A percentile compares a stretch with the other conserved stretches of the same genome.
Conservation (phyloP, 2,113 vertebrate genomes). For the Ammodytes dubius region DNA sequence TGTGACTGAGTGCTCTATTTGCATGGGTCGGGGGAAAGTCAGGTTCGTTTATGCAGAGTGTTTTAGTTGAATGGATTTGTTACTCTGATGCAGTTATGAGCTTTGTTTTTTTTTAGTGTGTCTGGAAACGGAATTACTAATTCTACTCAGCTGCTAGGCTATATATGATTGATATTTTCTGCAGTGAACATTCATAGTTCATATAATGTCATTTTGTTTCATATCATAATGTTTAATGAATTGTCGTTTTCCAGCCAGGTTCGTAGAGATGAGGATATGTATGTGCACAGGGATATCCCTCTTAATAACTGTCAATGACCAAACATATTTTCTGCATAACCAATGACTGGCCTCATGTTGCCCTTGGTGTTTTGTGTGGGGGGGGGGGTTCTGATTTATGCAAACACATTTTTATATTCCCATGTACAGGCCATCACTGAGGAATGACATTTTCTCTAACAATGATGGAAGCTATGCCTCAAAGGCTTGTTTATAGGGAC, state of each 20-base stretch:
- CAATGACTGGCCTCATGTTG: conserved; percentile 56
- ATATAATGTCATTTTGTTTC: background rate
- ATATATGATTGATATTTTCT: conserved; percentile 69
- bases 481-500: conserved; percentile 41
- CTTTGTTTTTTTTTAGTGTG: conserved; percentile 56
- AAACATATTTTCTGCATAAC: conserved; percentile 55
- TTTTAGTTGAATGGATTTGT: conserved; percentile 56
- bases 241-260: conserved; percentile 70
- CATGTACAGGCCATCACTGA: conserved; percentile 56
- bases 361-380: conserved; percentile 58
- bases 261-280: conserved; percentile 48
- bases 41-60: conserved; percentile 22
- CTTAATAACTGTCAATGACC: conserved; percentile 72
- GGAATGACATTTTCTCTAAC: conserved; percentile 57
- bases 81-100: conserved; percentile 44
- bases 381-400: conserved; percentile 63
- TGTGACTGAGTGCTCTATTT: conserved; percentile 46
- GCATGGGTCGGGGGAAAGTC: conserved; percentile 17
- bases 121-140: conserved; percentile 47
- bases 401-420: conserved; percentile 59
- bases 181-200: conserved; percentile 51
- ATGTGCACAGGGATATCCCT: conserved; percentile 42
- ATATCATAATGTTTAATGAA: conserved; percentile 72
- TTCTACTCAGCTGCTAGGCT: conserved; percentile 46
- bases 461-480: conserved; percentile 49